phyloP scores from a whole-genome alignment of 1,140 invertebrate species.

The Triops longicaudatus region DNA sequence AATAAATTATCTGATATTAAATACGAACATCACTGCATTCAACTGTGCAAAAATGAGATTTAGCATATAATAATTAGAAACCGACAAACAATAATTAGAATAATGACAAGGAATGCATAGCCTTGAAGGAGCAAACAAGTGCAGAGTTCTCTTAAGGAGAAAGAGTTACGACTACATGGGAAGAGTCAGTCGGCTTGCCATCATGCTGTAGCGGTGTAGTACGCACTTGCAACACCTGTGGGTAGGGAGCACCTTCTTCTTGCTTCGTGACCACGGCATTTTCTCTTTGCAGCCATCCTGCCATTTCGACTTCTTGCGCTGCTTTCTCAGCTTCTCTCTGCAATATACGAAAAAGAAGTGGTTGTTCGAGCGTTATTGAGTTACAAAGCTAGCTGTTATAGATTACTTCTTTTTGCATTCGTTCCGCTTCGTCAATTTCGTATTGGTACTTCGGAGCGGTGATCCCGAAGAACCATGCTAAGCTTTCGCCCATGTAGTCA shows the following conservation, averaged over 20 bases:
- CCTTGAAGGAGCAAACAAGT: not conserved
- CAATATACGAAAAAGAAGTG: not conserved
- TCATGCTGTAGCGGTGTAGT: not conserved
- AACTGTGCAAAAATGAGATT: not conserved
- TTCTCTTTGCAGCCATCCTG: conserved; percentile 20
- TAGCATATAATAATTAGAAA: not conserved
- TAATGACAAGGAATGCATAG: not conserved
- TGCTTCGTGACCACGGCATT: not conserved
- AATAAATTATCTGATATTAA: not conserved
- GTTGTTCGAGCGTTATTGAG: not conserved
- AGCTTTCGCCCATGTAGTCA: conserved; percentile 71
- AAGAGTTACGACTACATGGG: not conserved
- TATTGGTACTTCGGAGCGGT: conserved; percentile 84
- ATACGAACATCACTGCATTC: not conserved
- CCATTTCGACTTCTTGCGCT: conserved; percentile 26
- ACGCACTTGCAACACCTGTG: not conserved
- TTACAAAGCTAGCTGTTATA: not conserved
- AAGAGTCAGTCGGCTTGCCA: not conserved
- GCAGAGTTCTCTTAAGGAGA: not conserved
- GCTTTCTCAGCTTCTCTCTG: not conserved
- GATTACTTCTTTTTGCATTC: conserved; percentile 42
- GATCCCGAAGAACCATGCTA: conserved; percentile 80
- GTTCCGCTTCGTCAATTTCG: conserved; percentile 72
- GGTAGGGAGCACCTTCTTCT: conserved; percentile 2
- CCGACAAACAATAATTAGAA: too few species aligned